A percentile compares a stretch with the other conserved stretches of the same genome.
These are phyloP conservation scores for Solenopsis fugax DNA, from an alignment of 1,140 invertebrate species.

Conservation along the genomic window DNA sequence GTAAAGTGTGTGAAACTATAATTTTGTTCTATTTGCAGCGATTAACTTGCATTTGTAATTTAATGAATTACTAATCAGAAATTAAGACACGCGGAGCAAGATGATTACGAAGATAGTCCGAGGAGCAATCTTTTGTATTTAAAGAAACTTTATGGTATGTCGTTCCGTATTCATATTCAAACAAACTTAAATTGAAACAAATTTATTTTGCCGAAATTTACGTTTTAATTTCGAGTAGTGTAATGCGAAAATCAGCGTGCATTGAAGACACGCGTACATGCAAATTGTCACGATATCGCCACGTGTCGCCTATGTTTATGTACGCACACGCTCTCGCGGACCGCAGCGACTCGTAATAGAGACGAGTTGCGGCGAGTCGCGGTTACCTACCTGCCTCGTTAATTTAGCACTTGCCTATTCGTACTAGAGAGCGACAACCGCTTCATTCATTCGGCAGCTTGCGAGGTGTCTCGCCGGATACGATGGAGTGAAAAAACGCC, in stretches of 20 bases:
- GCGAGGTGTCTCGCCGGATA: conserved; percentile 51
- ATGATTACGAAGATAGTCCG: neutral
- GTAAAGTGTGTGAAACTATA: neutral
- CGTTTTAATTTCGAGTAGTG: neutral
- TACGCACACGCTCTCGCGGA: conserved; percentile 3
- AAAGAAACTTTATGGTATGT: neutral
- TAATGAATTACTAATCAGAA: neutral
- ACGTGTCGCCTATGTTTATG: neutral
- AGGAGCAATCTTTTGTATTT: neutral
- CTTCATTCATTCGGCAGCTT: conserved; percentile 71
- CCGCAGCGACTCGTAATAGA: conserved; percentile 71
- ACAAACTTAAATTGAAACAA: neutral
- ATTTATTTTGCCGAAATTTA: neutral
- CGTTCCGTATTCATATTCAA: neutral
- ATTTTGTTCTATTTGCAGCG: neutral
- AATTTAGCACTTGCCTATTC: conserved; percentile 70
- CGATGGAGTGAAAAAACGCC: conserved; percentile 62
- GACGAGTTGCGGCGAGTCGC: conserved; percentile 70
- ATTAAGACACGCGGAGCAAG: neutral
- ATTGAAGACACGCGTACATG: conserved; percentile 4
- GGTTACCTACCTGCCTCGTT: conserved; percentile 73
- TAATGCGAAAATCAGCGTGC: neutral
- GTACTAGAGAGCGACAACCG: conserved; percentile 59
- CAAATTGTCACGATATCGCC: neutral
- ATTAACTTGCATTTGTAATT: neutral